phyloP scores from a whole-genome alignment of 1,140 invertebrate genomes.

The Oedothorax gibbosus region DNA sequence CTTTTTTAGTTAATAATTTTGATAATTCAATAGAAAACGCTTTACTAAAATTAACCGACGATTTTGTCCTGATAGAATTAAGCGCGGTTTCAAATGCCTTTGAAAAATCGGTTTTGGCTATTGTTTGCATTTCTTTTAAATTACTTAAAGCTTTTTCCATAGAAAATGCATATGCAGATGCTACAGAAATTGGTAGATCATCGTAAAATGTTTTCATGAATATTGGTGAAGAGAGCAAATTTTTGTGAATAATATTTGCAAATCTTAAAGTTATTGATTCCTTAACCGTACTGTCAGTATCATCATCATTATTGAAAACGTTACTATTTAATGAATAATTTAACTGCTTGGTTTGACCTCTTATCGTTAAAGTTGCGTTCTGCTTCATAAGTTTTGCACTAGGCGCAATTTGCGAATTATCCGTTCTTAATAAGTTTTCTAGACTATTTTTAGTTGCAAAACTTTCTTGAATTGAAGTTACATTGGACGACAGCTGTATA shows the following conservation, averaged over 20 bases:
- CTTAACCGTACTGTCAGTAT: neutral
- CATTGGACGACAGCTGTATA: neutral
- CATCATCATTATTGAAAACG: neutral
- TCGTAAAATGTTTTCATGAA: slow-evolving; percentile 31
- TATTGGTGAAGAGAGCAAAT: slow-evolving; percentile 16
- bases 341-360: neutral
- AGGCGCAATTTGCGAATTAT: no score
- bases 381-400: neutral
- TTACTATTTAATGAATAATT: neutral
- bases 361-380: neutral
- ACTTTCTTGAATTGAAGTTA: neutral
- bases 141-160: slow-evolving; percentile 28
- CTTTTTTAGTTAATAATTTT: slow-evolving; percentile 8
- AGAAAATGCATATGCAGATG: slow-evolving; percentile 48
- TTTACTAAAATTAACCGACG: neutral
- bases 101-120: slow-evolving; percentile 16
- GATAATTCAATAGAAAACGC: slow-evolving; percentile 27
- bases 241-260: slow-evolving; percentile 7
- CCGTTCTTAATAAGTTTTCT: neutral
- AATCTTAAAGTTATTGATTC: neutral
- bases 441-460: neutral
- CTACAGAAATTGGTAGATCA: slow-evolving; percentile 19
- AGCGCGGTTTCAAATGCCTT: slow-evolving; percentile 32
- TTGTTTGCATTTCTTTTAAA: neutral
- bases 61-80: neutral